phyloP scores from a whole-genome alignment of 35 echinoderm and acorn worm species.

The Stichopus chloronotus region DNA sequence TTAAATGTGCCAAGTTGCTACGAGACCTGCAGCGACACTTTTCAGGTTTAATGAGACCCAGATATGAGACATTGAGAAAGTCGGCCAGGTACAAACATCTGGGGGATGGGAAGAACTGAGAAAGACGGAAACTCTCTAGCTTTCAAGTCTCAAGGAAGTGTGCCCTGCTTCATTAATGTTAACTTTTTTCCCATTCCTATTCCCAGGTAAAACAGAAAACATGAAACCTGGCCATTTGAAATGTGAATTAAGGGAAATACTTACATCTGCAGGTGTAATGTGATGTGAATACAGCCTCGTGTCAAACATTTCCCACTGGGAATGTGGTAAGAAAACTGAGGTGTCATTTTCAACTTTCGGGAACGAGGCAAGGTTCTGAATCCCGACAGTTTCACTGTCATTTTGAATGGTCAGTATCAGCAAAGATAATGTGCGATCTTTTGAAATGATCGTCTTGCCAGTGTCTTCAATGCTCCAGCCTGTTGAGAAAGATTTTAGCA shows the following conservation, averaged over 20 bases:
- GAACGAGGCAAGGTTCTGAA: conserved; percentile 8
- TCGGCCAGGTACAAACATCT: too few relatives aligned
- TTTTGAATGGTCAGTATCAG: conserved; percentile 52
- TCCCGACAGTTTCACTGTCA: conserved; percentile 38
- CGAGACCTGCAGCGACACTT: too few relatives aligned
- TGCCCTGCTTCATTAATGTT: too few relatives aligned
- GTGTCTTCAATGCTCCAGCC: conserved; percentile 62
- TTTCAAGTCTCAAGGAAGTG: too few relatives aligned
- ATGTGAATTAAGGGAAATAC: not conserved
- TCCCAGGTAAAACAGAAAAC: not conserved
- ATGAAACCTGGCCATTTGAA: not conserved
- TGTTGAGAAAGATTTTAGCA: not conserved
- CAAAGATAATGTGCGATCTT: conserved; percentile 17
- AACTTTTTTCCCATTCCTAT: too few relatives aligned
- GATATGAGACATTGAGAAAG: too few relatives aligned
- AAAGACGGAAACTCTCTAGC: too few relatives aligned
- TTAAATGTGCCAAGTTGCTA: too few relatives aligned
- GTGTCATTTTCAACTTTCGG: not conserved
- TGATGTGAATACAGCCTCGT: not conserved
- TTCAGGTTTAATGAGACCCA: too few relatives aligned
- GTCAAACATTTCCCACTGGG: conserved; percentile 33
- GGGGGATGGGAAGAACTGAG: too few relatives aligned
- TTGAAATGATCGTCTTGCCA: conserved; percentile 66
- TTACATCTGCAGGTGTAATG: conserved; percentile 4
- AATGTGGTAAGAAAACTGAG: not conserved